A percentile compares a stretch with the other conserved stretches of the same genome.
Conservation (phyloP, 2,888 invertebrate genomes). For the Pseudolycoriella hygida region DNA sequence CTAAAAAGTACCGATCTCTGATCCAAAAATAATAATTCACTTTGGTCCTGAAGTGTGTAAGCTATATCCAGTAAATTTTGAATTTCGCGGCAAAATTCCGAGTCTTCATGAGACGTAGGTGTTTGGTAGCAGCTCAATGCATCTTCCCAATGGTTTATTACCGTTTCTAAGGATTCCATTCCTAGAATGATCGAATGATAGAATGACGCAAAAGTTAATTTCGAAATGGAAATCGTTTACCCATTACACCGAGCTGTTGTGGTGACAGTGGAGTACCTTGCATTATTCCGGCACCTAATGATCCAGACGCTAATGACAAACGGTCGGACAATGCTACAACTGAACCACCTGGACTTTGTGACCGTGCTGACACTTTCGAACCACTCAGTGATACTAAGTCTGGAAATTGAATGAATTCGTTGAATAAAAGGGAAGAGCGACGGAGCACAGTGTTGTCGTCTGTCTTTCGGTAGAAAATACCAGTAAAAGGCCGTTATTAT, state of each 20-base stretch:
- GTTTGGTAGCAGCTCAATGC: constrained; percentile 63
- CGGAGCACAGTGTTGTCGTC: too few species aligned
- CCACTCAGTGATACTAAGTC: constrained; percentile 45
- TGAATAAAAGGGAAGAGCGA: too few species aligned
- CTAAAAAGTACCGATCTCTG: constrained; percentile 75
- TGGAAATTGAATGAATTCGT: constrained; percentile 12
- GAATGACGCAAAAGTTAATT: background rate
- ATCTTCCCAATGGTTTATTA: constrained; percentile 91
- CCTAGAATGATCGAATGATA: constrained; percentile 34
- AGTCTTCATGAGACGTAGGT: constrained; percentile 60
- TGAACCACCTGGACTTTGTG: constrained; percentile 40
- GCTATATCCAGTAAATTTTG: constrained; percentile 69
- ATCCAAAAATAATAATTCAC: constrained; percentile 74
- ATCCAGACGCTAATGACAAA: constrained; percentile 48
- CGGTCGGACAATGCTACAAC: constrained; percentile 43
- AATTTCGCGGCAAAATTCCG: constrained; percentile 67
- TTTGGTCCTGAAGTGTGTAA: constrained; percentile 68
- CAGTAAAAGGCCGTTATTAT: too few species aligned
- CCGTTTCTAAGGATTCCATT: constrained; percentile 82
- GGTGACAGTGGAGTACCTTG: constrained; percentile 55
- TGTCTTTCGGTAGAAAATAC: too few species aligned
- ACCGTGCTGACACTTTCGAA: constrained; percentile 41
- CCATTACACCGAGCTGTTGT: constrained; percentile 78
- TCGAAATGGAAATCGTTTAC: constrained; percentile 35
- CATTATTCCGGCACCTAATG: constrained; percentile 37